Base-by-base conservation (phyloP, 2,797 vertebrate species). In the Astyanax mexicanus region DNA sequence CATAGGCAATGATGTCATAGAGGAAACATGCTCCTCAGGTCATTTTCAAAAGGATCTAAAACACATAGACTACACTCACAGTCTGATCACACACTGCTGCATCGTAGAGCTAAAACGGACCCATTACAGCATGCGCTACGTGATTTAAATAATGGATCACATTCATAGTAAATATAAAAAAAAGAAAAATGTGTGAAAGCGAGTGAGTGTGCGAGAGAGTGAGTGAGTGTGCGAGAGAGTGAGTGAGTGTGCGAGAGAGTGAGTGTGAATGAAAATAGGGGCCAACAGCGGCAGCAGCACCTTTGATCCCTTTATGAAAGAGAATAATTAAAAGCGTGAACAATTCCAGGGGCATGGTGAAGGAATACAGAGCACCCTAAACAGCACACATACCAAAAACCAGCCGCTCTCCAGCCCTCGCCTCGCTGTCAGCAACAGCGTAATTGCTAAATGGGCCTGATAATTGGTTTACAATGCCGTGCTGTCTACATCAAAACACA, bases 231-330 rank as follows among this genome's bases (percentile, higher is more conserved):
- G 86, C 5, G n/a, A n/a, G n/a, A 37, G 17, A 19, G 38, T 25
- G 61, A n/a, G 45, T 29, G 8, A 62, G 40, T 90, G 88, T 81
- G 86, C 5, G n/a, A n/a, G n/a, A n/a, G 29, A 32, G 10, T 64
- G 42, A 90, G 88, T 82, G 86, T 75, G 77, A 86, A 92, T 90
- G 86, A 88, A 90, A 74, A 78, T 79, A 83, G 77, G 82, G 83
- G 74, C 87, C 83, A 80, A 87, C 88, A 87, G 77, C 83, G 84
- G 83, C 88, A 80, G 80, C 55, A 62, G 86, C 88, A 91, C 91
- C 90, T 92, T 93, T 93, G 92, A 93, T 93, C 92, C 90, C 89
- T 90, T 91, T 91, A 92, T 92, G 92, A 91, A 91, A 93, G 91
- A 89, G 92, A 93, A 93, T 93, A 93, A 93, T 93, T 93, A 93